Evolutionary conservation across 2,797 vertebrate genomes (phyloP).

Genomic region (Capromys pilorides): DNA sequence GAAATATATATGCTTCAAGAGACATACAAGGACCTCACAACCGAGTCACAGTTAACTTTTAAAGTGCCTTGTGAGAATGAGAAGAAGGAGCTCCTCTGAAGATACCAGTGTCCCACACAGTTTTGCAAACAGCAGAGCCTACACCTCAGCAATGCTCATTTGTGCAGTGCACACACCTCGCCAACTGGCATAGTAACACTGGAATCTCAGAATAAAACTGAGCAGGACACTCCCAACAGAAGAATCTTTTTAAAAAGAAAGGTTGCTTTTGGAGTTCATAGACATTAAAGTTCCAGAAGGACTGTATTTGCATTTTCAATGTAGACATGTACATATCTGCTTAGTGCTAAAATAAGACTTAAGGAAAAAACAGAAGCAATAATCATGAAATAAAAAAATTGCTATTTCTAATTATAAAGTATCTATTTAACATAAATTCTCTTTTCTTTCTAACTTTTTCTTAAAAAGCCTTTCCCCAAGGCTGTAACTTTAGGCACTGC

Average conservation of each 20-base stretch:
- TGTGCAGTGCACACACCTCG: neutral
- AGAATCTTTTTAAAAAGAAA: constrained; percentile 27
- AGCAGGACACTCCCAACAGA: neutral
- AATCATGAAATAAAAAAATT: neutral
- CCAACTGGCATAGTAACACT: neutral
- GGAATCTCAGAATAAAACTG: neutral
- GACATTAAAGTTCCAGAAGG: neutral
- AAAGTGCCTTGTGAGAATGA: neutral
- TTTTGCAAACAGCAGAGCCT: neutral
- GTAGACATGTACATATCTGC: neutral
- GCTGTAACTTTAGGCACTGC: neutral
- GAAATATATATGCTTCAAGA: constrained; percentile 6
- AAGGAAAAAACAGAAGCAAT: neutral
- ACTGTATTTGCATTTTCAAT: neutral
- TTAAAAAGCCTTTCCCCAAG: neutral
- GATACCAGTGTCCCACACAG: neutral
- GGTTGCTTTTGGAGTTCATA: neutral
- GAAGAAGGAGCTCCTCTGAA: neutral
- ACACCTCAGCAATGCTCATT: neutral
- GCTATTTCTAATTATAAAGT: neutral
- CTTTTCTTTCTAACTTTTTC: constrained; percentile 52
- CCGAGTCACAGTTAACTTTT: neutral
- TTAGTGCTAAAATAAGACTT: neutral
- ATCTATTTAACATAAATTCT: constrained; percentile 24
- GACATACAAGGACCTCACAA: neutral